Evolutionary conservation across 2,797 vertebrate species (phyloP), one percentile per base, ranked within the genome.

Genomic region (Macrochelys suwanniensis): DNA sequence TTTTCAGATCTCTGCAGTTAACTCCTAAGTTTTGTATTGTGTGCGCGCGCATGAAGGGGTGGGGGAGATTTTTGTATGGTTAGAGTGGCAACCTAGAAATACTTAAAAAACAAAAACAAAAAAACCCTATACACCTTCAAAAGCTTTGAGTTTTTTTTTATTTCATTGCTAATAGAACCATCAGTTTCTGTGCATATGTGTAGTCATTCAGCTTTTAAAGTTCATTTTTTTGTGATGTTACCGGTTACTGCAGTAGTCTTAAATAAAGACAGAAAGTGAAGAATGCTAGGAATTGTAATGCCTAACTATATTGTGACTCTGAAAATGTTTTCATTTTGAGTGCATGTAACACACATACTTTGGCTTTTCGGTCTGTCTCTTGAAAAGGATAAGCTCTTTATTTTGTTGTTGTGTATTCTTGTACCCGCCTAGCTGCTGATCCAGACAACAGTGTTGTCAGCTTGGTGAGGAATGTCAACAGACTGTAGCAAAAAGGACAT

Each of bases 391-490:
- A 95, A 95, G 80, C 81, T 59, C 76, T 94, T 4, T 74, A 50
- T 79, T 94, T 95, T 95, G 85, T 93, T 91, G 77, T 25, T 94
- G 78, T 80, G 71, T 90, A 83, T 95, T 96, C 92, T n/a, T 96
- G 51, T 80, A 51, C 37, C 68, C 76, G 80, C 49, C 84, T 92
- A 93, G 79, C 89, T 81, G 84, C 93, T 89, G 93, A 83, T 91
- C 42, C 45, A 79, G 88, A 65, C 83, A 0, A 10, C 33, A 3
- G 59, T 51, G 79, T 85, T 96, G 90, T 96, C 96, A 94, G 47
- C 87, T 93, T 76, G 1, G 77, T 87, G 91, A 97, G 94, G 91
- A 95, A 97, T 97, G 94, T 94, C 93, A 88, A 93, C 85, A 90
- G 93, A 77, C 76, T 87, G 85, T 37, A 96, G 96, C 89, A 84